Base-by-base conservation (phyloP, 2,797 vertebrate species). In the Rhinophrynus dorsalis region DNA sequence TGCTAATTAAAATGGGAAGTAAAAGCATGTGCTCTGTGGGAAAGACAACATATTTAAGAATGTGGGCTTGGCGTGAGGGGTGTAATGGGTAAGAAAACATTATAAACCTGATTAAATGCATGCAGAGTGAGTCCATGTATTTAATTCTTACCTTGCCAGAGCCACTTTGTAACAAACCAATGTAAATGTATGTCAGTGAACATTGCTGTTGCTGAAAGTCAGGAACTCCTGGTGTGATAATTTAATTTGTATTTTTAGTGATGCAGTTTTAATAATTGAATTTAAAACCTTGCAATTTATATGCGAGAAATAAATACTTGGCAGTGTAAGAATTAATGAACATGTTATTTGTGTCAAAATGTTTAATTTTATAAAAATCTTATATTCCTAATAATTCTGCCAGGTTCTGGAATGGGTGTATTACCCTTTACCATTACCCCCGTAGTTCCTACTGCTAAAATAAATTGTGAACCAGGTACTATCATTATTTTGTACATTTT, bases 391-490 rank as follows among this genome's bases (percentile, higher is more conserved):
- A 86, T 84, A 79, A 89, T 86, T 87, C 83, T 92, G 88, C 84
- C 87, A 97, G 95, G 95, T 95, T 92, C 94, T 93, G 94, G 94
- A 95, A 83, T 93, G 90, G 94, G 93, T 91, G 87, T 94, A 90
- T 95, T 95, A 88, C 94, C 94, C 78, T 95, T 95, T 96, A 94
- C 94, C 86, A 84, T 96, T 94, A 96, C 91, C 81, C 95, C 95
- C 71, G 88, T 97, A 91, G 90, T 92, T 78, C 90, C 95, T 86
- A 96, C 95, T 91, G 92, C 80, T 97, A 97, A 92, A 94, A 94
- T 94, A 94, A 97, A 97, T 93, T 97, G 94, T 97, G 93, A 96
- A 89, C 94, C 92, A 97, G 95, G 95, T 97, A 97, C 91, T 83
- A 78, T 72, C 68, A 80, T 71, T 83, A 85, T 85, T 84, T 85